These are phyloP conservation scores for Eolophus roseicapilla DNA, from an alignment of 2,113 vertebrate species.

Conservation along the genomic window DNA sequence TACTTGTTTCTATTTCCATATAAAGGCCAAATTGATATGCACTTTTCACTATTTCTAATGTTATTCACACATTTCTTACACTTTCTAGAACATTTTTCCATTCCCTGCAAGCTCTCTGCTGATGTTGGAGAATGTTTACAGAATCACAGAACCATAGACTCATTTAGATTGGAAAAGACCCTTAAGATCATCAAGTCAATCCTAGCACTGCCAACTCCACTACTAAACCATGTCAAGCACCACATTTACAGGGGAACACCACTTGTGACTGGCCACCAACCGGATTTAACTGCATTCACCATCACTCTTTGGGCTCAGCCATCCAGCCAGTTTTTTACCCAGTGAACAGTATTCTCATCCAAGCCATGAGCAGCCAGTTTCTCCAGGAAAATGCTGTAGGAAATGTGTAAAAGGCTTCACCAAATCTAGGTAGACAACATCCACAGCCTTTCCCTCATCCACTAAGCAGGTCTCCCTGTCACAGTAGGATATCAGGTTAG, in stretches of 20 bases:
- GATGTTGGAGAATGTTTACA: rapidly evolving
- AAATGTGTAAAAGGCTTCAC: neutral
- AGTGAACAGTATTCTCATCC: neutral
- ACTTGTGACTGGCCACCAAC: neutral
- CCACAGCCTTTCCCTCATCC: neutral
- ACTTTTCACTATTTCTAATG: neutral
- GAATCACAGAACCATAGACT: neutral
- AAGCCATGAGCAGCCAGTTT: neutral
- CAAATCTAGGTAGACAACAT: neutral
- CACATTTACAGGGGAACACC: neutral
- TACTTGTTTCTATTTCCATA: neutral
- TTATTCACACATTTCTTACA: neutral
- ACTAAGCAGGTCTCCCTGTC: neutral
- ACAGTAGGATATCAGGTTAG: neutral
- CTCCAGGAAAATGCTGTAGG: neutral
- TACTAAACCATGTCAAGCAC: neutral
- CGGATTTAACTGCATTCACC: neutral
- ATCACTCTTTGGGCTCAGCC: neutral
- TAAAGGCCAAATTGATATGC: neutral
- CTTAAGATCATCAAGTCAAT: neutral
- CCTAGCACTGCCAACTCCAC: neutral
- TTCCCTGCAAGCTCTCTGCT: neutral
- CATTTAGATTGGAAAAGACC: neutral
- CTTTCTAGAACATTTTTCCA: neutral
- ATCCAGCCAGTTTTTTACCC: neutral